These are phyloP conservation scores for Dilophus febrilis DNA, from an alignment of 2,888 invertebrate genomes.

Conservation along the genomic window DNA sequence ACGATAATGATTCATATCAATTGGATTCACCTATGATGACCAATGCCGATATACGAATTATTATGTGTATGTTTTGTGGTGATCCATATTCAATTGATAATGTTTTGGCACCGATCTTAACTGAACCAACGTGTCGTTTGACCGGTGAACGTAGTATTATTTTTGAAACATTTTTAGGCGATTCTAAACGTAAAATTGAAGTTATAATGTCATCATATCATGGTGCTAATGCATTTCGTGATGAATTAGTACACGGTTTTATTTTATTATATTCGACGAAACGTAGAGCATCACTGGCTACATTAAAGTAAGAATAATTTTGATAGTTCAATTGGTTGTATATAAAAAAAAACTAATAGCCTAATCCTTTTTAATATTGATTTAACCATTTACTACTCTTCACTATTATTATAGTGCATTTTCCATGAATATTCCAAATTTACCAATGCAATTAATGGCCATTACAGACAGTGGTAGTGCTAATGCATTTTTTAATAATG, in stretches of 20 bases:
- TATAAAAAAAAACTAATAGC: too few relatives aligned
- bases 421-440: slow-evolving; percentile 80
- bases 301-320: slow-evolving; percentile 67
- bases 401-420: slow-evolving; percentile 50
- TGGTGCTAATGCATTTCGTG: slow-evolving; percentile 79
- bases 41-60: slow-evolving; percentile 42
- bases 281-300: slow-evolving; percentile 84
- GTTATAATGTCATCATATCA: slow-evolving; percentile 90
- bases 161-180: slow-evolving; percentile 81
- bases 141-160: slow-evolving; percentile 76
- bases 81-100: slow-evolving; percentile 85
- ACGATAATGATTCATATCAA: slow-evolving; percentile 26
- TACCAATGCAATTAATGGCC: slow-evolving; percentile 86
- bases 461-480: slow-evolving; percentile 82
- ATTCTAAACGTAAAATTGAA: slow-evolving; percentile 74
- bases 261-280: slow-evolving; percentile 90
- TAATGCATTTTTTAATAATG: slow-evolving; percentile 77
- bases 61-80: slow-evolving; percentile 93
- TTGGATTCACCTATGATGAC: slow-evolving; percentile 21
- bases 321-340: too few relatives aligned
- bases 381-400: slow-evolving; percentile 3
- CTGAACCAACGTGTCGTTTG: slow-evolving; percentile 72
- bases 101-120: slow-evolving; percentile 70
- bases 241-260: slow-evolving; percentile 86
- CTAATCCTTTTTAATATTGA: neutral